Evolutionary conservation across 2,113 vertebrate genomes (phyloP).

Genomic region (Thunnus maccoyii): DNA sequence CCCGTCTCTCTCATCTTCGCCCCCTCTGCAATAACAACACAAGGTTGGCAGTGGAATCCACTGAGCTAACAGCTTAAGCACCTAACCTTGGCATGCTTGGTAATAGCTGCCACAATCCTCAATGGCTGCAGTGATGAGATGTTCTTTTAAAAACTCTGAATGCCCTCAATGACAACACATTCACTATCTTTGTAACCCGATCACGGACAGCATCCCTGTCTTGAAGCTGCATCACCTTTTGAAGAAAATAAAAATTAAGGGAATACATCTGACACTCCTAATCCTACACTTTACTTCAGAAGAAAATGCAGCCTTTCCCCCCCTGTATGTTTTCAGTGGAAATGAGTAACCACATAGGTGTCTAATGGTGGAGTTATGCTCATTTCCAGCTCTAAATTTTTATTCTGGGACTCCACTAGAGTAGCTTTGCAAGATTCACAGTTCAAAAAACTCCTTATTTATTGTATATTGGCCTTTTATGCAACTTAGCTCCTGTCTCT

Average conservation of each 20-base stretch:
- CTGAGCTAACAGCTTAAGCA: conserved; percentile 58
- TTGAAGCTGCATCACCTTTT: not conserved
- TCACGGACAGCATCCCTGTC: not conserved
- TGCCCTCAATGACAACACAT: conserved; percentile 30
- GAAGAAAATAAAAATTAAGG: not conserved
- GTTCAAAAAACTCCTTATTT: no score
- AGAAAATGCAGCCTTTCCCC: not conserved
- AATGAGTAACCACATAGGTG: not conserved
- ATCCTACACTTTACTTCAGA: not conserved
- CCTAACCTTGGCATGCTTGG: conserved; percentile 61
- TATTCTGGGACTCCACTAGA: no score
- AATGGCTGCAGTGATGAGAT: conserved; percentile 23
- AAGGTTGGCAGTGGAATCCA: conserved; percentile 57
- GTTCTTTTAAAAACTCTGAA: conserved; percentile 45
- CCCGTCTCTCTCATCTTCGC: conserved; percentile 50
- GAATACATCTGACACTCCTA: conserved; percentile 12
- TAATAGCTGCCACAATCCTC: conserved; percentile 45
- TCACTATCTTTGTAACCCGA: conserved; percentile 8
- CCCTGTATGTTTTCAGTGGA: conserved; percentile 1
- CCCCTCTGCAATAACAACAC: conserved; percentile 64
- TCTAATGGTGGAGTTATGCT: not conserved
- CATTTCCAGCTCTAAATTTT: no score
- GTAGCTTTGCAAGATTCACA: no score
- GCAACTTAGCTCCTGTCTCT: no score
- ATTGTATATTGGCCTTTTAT: no score